Evolutionary conservation across 2,797 vertebrate species (phyloP).

Genomic region (Chrosomus eos): DNA sequence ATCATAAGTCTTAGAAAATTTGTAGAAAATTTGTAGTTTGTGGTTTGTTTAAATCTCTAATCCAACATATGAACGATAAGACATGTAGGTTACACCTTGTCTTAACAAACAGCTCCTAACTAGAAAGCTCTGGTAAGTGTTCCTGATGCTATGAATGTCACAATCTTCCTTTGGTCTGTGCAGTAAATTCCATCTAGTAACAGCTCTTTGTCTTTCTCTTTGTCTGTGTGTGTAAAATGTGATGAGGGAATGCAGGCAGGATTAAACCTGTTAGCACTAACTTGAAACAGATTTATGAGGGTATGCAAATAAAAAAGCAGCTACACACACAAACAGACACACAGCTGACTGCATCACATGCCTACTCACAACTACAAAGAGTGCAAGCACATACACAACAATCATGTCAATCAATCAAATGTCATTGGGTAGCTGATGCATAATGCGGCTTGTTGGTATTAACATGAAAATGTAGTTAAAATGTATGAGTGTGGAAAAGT

Average conservation of each 20-base stretch:
- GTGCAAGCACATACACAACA: slow-evolving; percentile 7
- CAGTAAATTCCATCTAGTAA: neutral
- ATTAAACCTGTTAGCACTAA: slow-evolving; percentile 56
- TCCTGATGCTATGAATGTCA: neutral
- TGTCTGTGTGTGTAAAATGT: neutral
- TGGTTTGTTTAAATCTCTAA: neutral
- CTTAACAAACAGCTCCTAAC: neutral
- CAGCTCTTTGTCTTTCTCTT: neutral
- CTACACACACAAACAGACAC: slow-evolving; percentile 20
- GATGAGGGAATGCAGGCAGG: slow-evolving; percentile 49
- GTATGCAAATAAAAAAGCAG: slow-evolving; percentile 32
- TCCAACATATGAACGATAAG: neutral
- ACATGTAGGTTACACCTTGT: neutral
- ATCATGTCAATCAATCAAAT: slow-evolving; percentile 25
- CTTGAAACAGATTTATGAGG: slow-evolving; percentile 62
- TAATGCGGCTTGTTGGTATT: neutral
- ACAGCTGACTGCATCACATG: slow-evolving; percentile 39
- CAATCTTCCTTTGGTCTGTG: neutral
- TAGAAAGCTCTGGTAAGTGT: neutral
- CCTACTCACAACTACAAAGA: slow-evolving; percentile 25
- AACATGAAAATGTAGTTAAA: neutral
- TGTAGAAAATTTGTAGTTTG: neutral
- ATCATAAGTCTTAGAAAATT: neutral
- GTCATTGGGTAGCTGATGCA: slow-evolving; percentile 9
- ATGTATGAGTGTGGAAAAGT: neutral